Conservation (phyloP, 2,113 vertebrate genomes). For the Eptesicus fuscus region DNA sequence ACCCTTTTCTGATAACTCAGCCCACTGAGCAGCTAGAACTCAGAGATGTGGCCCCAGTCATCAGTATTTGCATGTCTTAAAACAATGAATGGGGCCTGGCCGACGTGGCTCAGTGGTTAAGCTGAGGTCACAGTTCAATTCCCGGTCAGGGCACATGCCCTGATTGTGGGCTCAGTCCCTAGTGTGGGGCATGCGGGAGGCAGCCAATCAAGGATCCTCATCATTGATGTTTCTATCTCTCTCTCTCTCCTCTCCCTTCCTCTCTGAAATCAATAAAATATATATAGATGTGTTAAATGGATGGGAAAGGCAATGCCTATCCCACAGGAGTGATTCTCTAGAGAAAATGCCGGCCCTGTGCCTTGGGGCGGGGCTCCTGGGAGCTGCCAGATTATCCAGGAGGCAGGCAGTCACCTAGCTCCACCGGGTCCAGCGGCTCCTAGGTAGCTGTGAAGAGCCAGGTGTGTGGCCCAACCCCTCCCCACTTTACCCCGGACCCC, state of each 20-base stretch:
- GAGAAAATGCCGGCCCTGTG: neutral
- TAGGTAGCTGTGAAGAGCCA: neutral
- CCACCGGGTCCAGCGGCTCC: neutral
- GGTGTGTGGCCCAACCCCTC: too few relatives aligned
- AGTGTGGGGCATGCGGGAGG: too few relatives aligned
- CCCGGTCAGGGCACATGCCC: too few relatives aligned
- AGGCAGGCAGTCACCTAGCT: neutral
- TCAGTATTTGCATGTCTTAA: neutral
- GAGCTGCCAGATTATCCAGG: neutral
- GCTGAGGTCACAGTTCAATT: too few relatives aligned
- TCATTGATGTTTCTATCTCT: too few relatives aligned
- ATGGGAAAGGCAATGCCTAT: neutral
- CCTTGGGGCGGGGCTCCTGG: neutral
- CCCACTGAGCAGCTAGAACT: neutral
- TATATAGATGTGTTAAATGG: too few relatives aligned
- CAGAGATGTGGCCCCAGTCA: neutral
- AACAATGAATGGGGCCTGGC: neutral
- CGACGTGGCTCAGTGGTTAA: too few relatives aligned
- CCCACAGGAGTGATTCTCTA: neutral
- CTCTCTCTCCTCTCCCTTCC: too few relatives aligned
- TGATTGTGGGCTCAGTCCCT: too few relatives aligned
- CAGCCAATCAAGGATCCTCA: too few relatives aligned
- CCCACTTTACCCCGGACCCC: fast-evolving
- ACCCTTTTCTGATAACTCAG: neutral
- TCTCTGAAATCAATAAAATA: too few relatives aligned